A percentile compares a stretch with the other conserved stretches of the same genome.
Evolutionary conservation across 2,113 vertebrate species (phyloP).

Genomic region (Rhabdomys dilectus): DNA sequence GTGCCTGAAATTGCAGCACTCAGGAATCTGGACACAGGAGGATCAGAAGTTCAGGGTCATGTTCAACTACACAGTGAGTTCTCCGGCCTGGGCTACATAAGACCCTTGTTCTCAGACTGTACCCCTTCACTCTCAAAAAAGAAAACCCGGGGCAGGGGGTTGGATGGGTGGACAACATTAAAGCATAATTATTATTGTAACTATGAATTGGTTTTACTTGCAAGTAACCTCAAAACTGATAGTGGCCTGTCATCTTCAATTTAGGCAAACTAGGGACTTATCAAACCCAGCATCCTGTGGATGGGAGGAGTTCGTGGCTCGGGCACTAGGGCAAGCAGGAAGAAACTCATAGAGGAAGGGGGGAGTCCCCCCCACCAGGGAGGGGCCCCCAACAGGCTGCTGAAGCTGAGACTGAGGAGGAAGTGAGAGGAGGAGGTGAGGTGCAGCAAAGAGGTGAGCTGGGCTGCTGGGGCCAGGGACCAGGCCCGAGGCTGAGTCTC

Average conservation of each 20-base stretch:
- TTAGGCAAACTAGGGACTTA: no score
- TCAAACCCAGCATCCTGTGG: not conserved
- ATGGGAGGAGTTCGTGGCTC: slow-evolving; percentile 55
- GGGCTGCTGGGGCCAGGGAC: not conserved
- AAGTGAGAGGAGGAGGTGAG: slow-evolving; percentile 83
- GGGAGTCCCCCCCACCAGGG: slow-evolving; percentile 53
- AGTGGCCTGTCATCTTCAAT: not conserved
- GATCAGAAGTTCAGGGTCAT: not conserved
- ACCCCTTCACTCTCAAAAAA: not conserved
- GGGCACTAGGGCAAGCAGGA: slow-evolving; percentile 59
- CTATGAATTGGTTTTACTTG: not conserved
- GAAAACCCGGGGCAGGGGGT: not conserved
- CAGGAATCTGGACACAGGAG: not conserved
- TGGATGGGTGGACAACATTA: not conserved
- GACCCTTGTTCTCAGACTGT: not conserved
- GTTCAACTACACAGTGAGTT: not conserved
- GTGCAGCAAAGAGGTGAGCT: slow-evolving; percentile 68
- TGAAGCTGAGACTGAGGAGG: slow-evolving; percentile 72
- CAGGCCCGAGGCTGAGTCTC: not conserved
- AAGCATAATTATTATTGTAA: not conserved
- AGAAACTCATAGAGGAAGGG: slow-evolving; percentile 72
- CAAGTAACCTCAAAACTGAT: not conserved
- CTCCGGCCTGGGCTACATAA: not conserved
- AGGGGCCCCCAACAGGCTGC: slow-evolving; percentile 65
- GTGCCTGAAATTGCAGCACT: not conserved